phyloP scores from a whole-genome alignment of 2,113 vertebrate species.

The Burhinus oedicnemus region DNA sequence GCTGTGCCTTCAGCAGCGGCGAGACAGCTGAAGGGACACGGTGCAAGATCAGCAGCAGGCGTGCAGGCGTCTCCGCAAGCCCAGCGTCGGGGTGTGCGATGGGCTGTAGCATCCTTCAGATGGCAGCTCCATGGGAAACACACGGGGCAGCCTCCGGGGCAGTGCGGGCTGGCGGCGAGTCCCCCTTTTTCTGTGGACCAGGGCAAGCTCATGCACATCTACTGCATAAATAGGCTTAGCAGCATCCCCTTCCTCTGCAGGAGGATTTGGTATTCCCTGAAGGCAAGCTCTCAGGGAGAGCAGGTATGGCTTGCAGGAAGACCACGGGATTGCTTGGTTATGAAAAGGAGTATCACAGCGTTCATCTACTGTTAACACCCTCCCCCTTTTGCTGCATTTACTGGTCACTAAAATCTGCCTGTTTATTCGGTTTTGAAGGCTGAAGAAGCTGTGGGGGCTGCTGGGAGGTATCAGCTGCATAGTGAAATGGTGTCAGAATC shows the following conservation, averaged over 20 bases:
- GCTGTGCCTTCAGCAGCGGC: background rate
- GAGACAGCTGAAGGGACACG: background rate
- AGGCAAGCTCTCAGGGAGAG: background rate
- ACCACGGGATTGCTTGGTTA: background rate
- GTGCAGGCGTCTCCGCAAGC: rapidly evolving
- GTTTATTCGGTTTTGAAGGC: background rate
- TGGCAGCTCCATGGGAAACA: background rate
- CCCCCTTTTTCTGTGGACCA: background rate
- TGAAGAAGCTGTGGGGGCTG: conserved; percentile 47
- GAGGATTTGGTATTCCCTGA: background rate
- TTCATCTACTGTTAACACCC: background rate
- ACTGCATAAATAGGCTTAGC: background rate
- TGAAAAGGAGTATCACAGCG: background rate
- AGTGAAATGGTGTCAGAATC: background rate
- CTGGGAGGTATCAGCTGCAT: conserved; percentile 7
- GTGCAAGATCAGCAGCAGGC: background rate
- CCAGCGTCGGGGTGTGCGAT: rapidly evolving
- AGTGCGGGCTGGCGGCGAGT: rapidly evolving
- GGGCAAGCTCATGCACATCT: background rate
- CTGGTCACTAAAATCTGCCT: background rate
- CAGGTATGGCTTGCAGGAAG: rapidly evolving
- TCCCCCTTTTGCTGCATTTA: background rate
- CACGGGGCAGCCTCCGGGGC: background rate
- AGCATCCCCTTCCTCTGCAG: background rate
- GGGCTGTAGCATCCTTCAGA: background rate